These are phyloP conservation scores for Latrodectus geometricus DNA, from an alignment of 1,140 invertebrate genomes.

Conservation along the genomic window DNA sequence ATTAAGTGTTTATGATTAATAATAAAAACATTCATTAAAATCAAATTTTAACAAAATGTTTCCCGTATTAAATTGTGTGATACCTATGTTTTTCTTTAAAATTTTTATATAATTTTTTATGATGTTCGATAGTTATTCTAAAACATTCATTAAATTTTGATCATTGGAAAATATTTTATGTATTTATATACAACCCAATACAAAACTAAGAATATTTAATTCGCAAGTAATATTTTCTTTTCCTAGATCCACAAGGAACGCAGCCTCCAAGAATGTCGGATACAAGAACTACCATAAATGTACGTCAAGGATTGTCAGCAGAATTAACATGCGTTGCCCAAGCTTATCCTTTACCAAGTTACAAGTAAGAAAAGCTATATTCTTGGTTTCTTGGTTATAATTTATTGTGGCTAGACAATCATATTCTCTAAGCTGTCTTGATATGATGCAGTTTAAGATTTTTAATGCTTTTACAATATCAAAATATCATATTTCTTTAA, in stretches of 20 bases:
- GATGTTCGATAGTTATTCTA: background rate
- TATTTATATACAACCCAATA: background rate
- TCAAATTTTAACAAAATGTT: no score
- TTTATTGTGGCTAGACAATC: no score
- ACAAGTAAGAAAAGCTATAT: conserved; percentile 54
- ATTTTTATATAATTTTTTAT: no score
- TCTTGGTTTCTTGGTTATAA: no score
- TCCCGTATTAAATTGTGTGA: no score
- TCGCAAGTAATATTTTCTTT: background rate
- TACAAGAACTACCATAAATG: conserved; percentile 60
- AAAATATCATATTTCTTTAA: no score
- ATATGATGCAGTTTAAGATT: no score
- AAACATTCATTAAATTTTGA: background rate
- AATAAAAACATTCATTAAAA: no score
- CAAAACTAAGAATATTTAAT: background rate
- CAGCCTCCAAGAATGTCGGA: conserved; percentile 62
- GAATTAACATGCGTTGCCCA: conserved; percentile 64
- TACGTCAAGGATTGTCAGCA: conserved; percentile 61
- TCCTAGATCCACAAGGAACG: conserved; percentile 63
- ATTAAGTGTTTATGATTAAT: no score
- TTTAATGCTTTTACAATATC: no score
- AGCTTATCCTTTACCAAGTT: conserved; percentile 63
- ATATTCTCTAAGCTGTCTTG: no score
- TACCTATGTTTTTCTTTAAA: no score
- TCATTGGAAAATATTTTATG: background rate